phyloP scores from a whole-genome alignment of 2,797 vertebrate genomes.

The Aplochiton taeniatus region DNA sequence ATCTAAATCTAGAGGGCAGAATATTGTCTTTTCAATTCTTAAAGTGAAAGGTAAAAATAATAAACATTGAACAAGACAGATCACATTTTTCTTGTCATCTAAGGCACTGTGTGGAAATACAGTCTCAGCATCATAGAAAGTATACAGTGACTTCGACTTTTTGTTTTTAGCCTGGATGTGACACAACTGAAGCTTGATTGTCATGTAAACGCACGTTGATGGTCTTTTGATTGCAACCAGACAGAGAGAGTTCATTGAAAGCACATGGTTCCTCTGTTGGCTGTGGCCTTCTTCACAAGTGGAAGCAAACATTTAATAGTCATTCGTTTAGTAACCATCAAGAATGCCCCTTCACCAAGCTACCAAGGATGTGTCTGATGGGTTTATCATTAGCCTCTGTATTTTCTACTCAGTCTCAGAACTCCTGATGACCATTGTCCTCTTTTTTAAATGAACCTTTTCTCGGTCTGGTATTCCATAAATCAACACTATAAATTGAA shows the following conservation, averaged over 20 bases:
- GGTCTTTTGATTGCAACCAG: slow-evolving; percentile 4
- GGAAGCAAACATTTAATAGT: slow-evolving; percentile 25
- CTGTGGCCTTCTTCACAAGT: slow-evolving; percentile 18
- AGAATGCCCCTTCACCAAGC: slow-evolving; percentile 19
- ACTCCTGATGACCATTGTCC: slow-evolving; percentile 24
- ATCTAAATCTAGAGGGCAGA: neutral
- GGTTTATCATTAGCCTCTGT: slow-evolving; percentile 7
- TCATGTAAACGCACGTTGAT: too few species aligned
- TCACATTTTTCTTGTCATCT: neutral
- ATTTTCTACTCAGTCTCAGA: neutral
- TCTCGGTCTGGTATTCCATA: too few species aligned
- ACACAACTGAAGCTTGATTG: too few species aligned
- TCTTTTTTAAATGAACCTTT: too few species aligned
- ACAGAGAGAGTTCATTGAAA: slow-evolving; percentile 12
- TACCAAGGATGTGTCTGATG: slow-evolving; percentile 6
- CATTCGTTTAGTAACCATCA: slow-evolving; percentile 35
- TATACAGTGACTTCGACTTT: too few species aligned
- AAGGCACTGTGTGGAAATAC: too few species aligned
- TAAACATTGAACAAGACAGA: slow-evolving; percentile 8
- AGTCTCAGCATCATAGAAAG: too few species aligned
- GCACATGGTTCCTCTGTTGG: slow-evolving; percentile 24
- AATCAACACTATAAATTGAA: too few species aligned
- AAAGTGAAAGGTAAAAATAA: neutral
- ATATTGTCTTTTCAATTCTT: too few species aligned
- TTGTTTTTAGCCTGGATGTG: neutral